A percentile compares a stretch with the other conserved stretches of the same genome.
These are phyloP conservation scores for Zoroaster sp. DNA, from an alignment of 53 echinoderm and acorn worm genomes.

Conservation along the genomic window DNA sequence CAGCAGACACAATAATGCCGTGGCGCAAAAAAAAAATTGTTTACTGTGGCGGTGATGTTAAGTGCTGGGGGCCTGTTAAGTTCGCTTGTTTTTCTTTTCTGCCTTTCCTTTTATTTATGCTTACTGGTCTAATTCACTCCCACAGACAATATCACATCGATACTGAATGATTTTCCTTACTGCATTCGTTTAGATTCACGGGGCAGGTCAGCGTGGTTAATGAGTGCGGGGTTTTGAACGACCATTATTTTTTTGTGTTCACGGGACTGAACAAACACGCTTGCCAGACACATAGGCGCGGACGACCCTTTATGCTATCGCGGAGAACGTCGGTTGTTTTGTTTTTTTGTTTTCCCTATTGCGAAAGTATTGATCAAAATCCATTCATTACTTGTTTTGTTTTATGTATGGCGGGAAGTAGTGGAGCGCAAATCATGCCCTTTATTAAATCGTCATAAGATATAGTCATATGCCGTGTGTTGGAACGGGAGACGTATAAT, in stretches of 20 bases:
- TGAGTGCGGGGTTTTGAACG: background rate
- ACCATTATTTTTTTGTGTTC: background rate
- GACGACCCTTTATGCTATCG: background rate
- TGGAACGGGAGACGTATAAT: no score
- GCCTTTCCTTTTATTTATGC: background rate
- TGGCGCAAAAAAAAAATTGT: background rate
- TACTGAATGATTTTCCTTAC: background rate
- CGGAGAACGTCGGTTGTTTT: background rate
- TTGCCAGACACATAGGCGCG: background rate
- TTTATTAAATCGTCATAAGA: background rate
- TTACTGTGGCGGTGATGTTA: background rate
- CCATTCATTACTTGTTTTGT: background rate
- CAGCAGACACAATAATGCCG: background rate
- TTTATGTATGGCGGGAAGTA: background rate
- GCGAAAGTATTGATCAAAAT: background rate
- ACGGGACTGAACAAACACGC: background rate
- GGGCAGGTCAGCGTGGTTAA: background rate
- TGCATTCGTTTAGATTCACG: background rate
- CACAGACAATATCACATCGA: constrained; percentile 16
- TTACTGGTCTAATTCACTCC: constrained; percentile 41
- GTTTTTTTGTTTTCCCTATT: no score
- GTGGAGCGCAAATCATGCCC: background rate
- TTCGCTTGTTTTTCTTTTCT: background rate
- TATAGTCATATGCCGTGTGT: no score
- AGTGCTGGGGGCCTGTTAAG: background rate